These are phyloP conservation scores for Alligator sinensis DNA, from an alignment of 2,113 vertebrate genomes.

Conservation along the genomic window DNA sequence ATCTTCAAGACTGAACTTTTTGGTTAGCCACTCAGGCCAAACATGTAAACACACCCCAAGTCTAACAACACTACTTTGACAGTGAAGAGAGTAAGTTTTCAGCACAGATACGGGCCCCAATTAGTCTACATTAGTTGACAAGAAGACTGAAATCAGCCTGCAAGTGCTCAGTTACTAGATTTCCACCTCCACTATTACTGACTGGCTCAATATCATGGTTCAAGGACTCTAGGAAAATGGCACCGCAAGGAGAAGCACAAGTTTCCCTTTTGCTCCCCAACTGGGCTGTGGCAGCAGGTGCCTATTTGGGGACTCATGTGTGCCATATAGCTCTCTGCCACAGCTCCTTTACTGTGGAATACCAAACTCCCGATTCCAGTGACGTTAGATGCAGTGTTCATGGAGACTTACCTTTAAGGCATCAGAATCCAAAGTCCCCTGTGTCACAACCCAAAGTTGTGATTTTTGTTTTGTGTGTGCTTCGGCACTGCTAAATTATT, in stretches of 20 bases:
- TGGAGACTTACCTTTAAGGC: neutral
- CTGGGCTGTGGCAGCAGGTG: neutral
- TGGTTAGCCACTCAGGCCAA: too few relatives aligned
- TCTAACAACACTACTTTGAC: neutral
- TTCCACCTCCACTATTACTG: neutral
- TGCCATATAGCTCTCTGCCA: neutral
- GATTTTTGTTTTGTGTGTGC: too few relatives aligned
- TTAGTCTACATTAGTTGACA: neutral
- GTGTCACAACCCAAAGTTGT: too few relatives aligned
- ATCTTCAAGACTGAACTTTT: too few relatives aligned
- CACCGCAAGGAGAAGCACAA: neutral
- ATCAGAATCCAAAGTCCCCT: too few relatives aligned
- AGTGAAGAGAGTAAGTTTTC: neutral
- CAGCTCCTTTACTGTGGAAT: neutral
- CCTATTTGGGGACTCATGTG: neutral
- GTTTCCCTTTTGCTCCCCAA: neutral
- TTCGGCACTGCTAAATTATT: too few relatives aligned
- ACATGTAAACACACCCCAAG: neutral
- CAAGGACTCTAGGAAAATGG: neutral
- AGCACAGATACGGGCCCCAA: rapidly evolving
- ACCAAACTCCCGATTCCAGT: neutral
- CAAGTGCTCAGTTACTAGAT: neutral
- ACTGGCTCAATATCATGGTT: neutral
- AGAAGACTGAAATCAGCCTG: neutral
- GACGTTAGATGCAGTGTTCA: neutral